A percentile compares a stretch with the other conserved stretches of the same genome.
phyloP scores from a whole-genome alignment of 2,888 invertebrate genomes.

The Nymphalis urticae region DNA sequence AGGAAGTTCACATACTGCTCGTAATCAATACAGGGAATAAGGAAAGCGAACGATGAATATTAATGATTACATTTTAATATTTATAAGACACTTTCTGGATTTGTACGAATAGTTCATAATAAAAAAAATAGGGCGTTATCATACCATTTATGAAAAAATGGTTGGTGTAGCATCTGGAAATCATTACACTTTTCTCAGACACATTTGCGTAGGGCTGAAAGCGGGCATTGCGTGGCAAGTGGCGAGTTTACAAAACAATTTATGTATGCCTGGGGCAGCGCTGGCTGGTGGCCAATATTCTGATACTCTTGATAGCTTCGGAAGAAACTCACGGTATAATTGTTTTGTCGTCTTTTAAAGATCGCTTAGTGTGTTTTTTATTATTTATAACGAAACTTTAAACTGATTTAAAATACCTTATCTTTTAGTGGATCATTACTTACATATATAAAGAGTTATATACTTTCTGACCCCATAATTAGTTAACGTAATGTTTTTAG shows the following conservation, averaged over 20 bases:
- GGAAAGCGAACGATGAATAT: too few species aligned
- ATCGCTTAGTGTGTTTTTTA: constrained; percentile 66
- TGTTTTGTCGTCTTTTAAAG: constrained; percentile 62
- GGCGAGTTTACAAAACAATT: constrained; percentile 55
- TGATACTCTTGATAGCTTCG: constrained; percentile 66
- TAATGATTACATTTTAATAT: too few species aligned
- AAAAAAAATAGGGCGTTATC: background rate
- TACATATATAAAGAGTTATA: background rate
- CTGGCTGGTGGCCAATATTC: constrained; percentile 62
- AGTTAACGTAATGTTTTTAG: too few species aligned
- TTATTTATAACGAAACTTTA: constrained; percentile 42
- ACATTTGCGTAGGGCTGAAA: constrained; percentile 44
- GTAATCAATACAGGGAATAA: too few species aligned
- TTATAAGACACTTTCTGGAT: too few species aligned
- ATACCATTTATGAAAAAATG: background rate
- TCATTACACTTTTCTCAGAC: constrained; percentile 54
- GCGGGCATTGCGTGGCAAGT: constrained; percentile 42
- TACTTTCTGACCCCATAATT: background rate
- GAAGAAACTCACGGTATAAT: constrained; percentile 64
- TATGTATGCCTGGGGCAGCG: constrained; percentile 57
- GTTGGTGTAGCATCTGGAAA: constrained; percentile 28
- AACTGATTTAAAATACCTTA: background rate
- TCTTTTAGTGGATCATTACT: background rate
- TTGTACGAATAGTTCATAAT: too few species aligned
- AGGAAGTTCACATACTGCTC: too few species aligned